Evolutionary conservation across 1,140 invertebrate species (phyloP), one percentile per base, ranked within the genome.

Genomic region (Agrilus planipennis): DNA sequence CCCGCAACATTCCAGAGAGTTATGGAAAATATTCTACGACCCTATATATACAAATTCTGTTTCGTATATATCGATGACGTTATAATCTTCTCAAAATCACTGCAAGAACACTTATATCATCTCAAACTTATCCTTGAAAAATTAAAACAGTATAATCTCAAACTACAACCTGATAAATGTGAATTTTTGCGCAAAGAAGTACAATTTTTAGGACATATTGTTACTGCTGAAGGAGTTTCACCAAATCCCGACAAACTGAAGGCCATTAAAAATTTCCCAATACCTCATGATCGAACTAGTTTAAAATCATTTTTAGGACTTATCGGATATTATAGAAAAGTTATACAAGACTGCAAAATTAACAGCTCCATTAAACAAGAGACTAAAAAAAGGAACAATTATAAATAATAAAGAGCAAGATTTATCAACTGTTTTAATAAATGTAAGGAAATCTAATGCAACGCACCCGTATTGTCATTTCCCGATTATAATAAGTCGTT

Each of bases 281-380:
- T 9, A 19, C 54, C 54, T 11, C 35, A 28, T 15, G 44, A 41
- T 23, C 20, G 38, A 10, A 54, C 53, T 41, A 31, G 51, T 9
- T 27, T 54, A 14, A 44, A 49, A 45, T 35, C 49, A 22, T 62
- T 59, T 39, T 31, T 63, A 10, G 58, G 54, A 9, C 43, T 63
- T 29, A 27, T 38, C 3, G 20, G 42, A 28, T 61, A 57, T 19
- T 60, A 56, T 25, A 23, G 57, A 10, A 15, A 41, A 11, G 51
- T 54, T 43, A 45, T 61, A 11, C 37, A 45, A 21, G 36, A 47
- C 21, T 39, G 42, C 50, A 0, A 21, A 42, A 17, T 44, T 55
- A 2, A 41, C 47, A 3, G 32, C 40, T 12, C 50, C 53, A 0
- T 16, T 55, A 10, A 17, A 35, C 14, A 35, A 21, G n/a, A n/a